phyloP scores from a whole-genome alignment of 2,888 invertebrate species.

The Polymixis lichenea region DNA sequence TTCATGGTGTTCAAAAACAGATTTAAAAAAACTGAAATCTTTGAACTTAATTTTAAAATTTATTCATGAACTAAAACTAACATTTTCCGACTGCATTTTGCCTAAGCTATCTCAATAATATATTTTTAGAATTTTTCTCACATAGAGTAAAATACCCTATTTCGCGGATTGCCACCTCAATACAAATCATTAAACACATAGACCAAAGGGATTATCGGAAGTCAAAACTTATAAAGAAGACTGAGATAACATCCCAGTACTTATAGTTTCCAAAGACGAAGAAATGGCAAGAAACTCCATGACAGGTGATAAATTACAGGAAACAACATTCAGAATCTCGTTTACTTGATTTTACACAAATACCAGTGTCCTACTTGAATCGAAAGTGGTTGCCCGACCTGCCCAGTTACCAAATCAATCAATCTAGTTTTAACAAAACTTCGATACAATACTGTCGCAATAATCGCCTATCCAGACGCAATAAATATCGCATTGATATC shows the following conservation, averaged over 20 bases:
- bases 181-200: background rate
- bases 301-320: constrained; percentile 15
- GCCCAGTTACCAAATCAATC: constrained; percentile 65
- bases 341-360: constrained; percentile 50
- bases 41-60: too few relatives aligned
- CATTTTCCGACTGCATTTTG: too few relatives aligned
- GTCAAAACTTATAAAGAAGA: background rate
- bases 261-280: constrained; percentile 13
- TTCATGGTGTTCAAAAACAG: too few relatives aligned
- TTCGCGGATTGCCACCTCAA: too few relatives aligned
- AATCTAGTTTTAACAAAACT: constrained; percentile 56
- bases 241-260: too few relatives aligned
- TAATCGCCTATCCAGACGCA: constrained; percentile 71
- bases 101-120: too few relatives aligned
- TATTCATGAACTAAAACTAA: too few relatives aligned
- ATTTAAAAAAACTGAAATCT: too few relatives aligned
- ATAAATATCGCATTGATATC: constrained; percentile 77
- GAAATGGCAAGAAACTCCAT: constrained; percentile 12
- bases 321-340: constrained; percentile 39
- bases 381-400: constrained; percentile 42
- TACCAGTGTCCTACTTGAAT: constrained; percentile 44
- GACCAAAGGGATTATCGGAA: background rate
- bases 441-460: constrained; percentile 68
- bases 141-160: too few relatives aligned
- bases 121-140: too few relatives aligned